Base-by-base conservation (phyloP, 2,797 vertebrate species). In the Yasuhikotakia modesta region DNA sequence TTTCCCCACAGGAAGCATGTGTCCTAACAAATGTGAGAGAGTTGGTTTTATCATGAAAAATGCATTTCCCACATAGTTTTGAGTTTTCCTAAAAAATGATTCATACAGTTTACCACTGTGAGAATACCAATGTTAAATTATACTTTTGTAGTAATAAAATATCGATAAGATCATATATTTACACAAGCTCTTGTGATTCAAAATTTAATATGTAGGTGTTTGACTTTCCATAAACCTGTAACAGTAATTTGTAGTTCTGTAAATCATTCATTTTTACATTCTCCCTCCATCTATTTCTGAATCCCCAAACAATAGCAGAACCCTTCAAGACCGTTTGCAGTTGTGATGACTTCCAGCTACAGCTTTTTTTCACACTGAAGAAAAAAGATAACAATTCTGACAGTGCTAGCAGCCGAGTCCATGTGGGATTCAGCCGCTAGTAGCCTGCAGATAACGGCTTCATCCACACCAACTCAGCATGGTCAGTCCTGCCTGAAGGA, bases 1-100 rank as follows among this genome's bases (percentile, higher is more conserved):
- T 61, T 39, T 79, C 52, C 52, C 21, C 69, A 61, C 32, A 48
- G 35, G 35, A 66, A 82, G 24, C 8, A 75, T n/a, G 24, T 27
- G 0, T 52, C 14, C 52, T 14, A 12, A 30, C 39, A 61, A 39
- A 77, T 46, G 21, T 0, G 2, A 60, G 13, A 11, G 39, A 68
- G 43, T 60, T 8, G 30, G n/a, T 22, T 16, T 17, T 58, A 5
- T 12, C 7, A 17, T 3, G 19, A 57, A 67, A 67, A 30, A 10
- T 10, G 8, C 2, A 2, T 52, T 35, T 35, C 4, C 32, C 32
- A 35, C 4, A 35, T 4, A 43, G 39, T 10, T 43, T 43, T 11
- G 8, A 43, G 39, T 43, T 43, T 43, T 43, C 8, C 39, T 43
- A 11, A 43, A 11, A 43, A 43, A 43, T 39, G 7, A 39, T 39